phyloP scores from a whole-genome alignment of 2,113 vertebrate genomes.

The Tachysurus fulvidraco region DNA sequence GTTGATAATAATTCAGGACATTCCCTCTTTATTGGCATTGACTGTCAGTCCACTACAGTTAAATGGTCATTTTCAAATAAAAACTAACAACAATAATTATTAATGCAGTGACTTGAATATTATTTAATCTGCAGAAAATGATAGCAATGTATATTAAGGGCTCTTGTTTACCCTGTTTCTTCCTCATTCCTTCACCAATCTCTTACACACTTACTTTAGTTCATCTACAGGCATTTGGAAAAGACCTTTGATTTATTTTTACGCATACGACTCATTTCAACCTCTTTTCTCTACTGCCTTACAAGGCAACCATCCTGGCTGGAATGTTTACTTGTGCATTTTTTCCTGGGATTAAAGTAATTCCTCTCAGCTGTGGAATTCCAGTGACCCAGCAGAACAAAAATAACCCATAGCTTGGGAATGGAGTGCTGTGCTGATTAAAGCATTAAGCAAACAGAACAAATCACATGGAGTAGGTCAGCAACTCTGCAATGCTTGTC shows the following conservation, averaged over 20 bases:
- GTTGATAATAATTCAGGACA: background rate
- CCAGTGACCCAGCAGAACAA: slow-evolving; percentile 53
- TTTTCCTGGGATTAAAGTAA: slow-evolving; percentile 63
- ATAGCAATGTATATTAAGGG: background rate
- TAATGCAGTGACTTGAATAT: background rate
- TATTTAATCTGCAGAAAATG: background rate
- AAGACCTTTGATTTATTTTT: slow-evolving; percentile 1
- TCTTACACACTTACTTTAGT: background rate
- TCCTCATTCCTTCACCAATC: background rate
- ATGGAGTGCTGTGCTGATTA: slow-evolving; percentile 30
- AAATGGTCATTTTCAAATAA: background rate
- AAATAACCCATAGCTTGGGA: slow-evolving; percentile 57
- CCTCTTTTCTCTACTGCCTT: slow-evolving; percentile 55
- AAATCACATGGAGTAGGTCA: slow-evolving; percentile 29
- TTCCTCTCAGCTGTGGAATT: slow-evolving; percentile 61
- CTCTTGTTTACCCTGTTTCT: background rate
- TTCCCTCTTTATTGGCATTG: background rate
- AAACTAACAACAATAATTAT: background rate
- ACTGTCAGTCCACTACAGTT: background rate
- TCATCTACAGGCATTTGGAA: background rate
- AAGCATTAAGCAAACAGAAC: slow-evolving; percentile 30
- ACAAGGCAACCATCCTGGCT: slow-evolving; percentile 62
- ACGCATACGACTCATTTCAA: slow-evolving; percentile 10
- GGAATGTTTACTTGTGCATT: slow-evolving; percentile 63
- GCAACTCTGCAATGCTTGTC: background rate